These are phyloP conservation scores for Macrotis lagotis DNA, from an alignment of 2,113 vertebrate species.

Conservation along the genomic window DNA sequence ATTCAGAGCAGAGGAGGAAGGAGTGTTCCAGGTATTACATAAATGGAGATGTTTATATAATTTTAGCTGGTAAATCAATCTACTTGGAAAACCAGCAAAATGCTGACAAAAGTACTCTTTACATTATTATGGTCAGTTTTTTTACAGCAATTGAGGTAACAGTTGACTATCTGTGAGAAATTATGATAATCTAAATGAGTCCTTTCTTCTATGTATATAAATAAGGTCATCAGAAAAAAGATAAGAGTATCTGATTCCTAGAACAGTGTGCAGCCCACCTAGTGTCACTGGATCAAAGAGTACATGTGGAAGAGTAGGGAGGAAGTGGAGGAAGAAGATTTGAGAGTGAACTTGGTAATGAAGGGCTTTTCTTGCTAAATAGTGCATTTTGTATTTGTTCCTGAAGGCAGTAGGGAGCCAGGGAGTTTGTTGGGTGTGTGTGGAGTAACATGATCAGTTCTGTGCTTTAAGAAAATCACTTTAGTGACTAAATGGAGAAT, in stretches of 20 bases:
- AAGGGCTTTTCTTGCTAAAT: not conserved
- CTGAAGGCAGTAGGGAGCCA: not conserved
- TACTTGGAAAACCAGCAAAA: not conserved
- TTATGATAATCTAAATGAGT: not conserved
- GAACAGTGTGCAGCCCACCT: not conserved
- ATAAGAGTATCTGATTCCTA: not conserved
- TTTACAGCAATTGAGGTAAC: not conserved
- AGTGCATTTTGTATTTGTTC: not conserved
- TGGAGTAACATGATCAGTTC: not conserved
- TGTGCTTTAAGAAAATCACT: not conserved
- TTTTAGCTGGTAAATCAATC: not conserved
- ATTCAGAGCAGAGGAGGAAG: not conserved
- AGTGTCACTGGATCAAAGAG: not conserved
- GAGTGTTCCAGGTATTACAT: not conserved
- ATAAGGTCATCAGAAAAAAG: not conserved
- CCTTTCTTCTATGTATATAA: not conserved
- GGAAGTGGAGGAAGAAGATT: not conserved
- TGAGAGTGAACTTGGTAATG: not conserved
- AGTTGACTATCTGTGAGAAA: not conserved
- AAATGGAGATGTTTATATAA: not conserved
- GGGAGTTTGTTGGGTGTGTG: not conserved
- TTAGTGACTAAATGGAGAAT: not conserved
- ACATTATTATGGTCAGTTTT: not conserved
- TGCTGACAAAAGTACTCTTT: not conserved
- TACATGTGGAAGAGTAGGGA: not conserved